Evolutionary conservation across 2,888 invertebrate species (phyloP).

Genomic region (Brenthis daphne): DNA sequence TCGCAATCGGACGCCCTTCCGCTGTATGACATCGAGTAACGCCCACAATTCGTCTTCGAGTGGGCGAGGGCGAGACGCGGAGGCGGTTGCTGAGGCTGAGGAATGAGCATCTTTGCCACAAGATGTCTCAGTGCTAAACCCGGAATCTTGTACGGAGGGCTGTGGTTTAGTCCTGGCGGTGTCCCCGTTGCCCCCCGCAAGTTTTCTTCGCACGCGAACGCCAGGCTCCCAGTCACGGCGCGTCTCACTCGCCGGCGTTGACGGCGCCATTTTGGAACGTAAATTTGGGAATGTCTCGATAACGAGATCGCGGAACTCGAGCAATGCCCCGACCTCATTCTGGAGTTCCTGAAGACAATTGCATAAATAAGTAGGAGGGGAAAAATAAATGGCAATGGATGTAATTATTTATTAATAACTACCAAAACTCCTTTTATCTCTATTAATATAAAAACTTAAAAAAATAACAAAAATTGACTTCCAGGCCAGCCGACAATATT

Average conservation of each 20-base stretch:
- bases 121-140: slow-evolving; percentile 94
- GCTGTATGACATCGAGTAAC: slow-evolving; percentile 92
- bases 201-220: slow-evolving; percentile 86
- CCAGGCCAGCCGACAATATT: too few species aligned
- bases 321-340: slow-evolving; percentile 95
- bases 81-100: slow-evolving; percentile 80
- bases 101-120: slow-evolving; percentile 91
- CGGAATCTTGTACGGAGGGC: slow-evolving; percentile 89
- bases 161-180: slow-evolving; percentile 83
- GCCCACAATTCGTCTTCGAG: slow-evolving; percentile 92
- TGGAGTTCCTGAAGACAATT: slow-evolving; percentile 87
- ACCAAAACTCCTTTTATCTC: neutral
- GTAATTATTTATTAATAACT: too few species aligned
- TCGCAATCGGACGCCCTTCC: slow-evolving; percentile 86
- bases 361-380: neutral
- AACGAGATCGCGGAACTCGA: slow-evolving; percentile 96
- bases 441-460: too few species aligned
- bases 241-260: slow-evolving; percentile 77
- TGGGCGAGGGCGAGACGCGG: slow-evolving; percentile 81
- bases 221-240: slow-evolving; percentile 91
- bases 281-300: slow-evolving; percentile 96
- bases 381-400: neutral
- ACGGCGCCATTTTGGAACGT: slow-evolving; percentile 91
- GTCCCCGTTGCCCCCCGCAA: slow-evolving; percentile 70
- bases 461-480: too few species aligned